Evolutionary conservation across 1,140 invertebrate genomes (phyloP), one percentile per base, ranked within the genome.

Genomic region (Archivesica marissinica): DNA sequence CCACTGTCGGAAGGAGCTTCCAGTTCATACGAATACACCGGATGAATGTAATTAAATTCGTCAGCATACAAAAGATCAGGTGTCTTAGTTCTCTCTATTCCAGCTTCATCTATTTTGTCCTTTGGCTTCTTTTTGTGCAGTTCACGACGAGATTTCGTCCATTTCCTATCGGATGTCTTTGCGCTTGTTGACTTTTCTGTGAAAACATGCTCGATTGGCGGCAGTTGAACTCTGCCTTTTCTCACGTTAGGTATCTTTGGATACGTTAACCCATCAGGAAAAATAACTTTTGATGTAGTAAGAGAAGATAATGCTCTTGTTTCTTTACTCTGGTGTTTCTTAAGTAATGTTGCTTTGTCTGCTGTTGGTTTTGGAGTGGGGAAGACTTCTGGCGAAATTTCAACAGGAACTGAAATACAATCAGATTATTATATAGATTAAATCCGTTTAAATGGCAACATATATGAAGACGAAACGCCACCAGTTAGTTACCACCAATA

Each of bases 21-120:
- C 20, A 72, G 15, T 50, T 72, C 68, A 50, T 72, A 72, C 15
- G 68, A 72, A 72, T 72, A 72, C 44, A 52, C 44, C 17, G 68
- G 68, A 11, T 72, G 68, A 66, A 79, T 79, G 38, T 79, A 79
- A n/a, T 66, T 64, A 38, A 79, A 79, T n/a, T 79, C 61, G 3
- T 23, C 77, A 23, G 77, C 23, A 44, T 20, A 44, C 25, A 79
- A 66, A 4, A 79, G 39, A 0, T 79, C 77, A 30, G 77, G 77
- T 23, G 77, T 79, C 38, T 41, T 66, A 20, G 59, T 33, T 41
- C 77, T 59, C 1, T 9, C 9, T 7, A 38, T 30, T 13, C 41
- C 74, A 15, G 59, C 15, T 28, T 79, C 76, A 6, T 17, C 6
- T n/a, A 72, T 25, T 41, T 44, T 61, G 2, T 50, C 77, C 9